These are phyloP conservation scores for Drosophila paranaensis DNA, from an alignment of 2,888 invertebrate genomes.

Conservation along the genomic window DNA sequence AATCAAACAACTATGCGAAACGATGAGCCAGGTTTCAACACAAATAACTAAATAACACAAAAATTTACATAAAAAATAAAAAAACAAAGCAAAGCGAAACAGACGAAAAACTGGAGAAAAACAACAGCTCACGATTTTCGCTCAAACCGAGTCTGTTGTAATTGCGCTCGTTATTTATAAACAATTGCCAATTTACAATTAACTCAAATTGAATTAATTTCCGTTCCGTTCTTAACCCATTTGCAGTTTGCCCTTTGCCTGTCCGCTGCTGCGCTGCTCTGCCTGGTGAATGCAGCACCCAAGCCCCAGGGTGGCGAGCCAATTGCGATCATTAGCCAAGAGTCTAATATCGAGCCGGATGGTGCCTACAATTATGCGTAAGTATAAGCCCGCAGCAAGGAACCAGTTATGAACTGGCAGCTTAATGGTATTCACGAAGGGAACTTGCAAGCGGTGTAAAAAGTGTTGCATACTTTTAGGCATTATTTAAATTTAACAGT, in stretches of 20 bases:
- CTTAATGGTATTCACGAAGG: not conserved
- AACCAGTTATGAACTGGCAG: constrained; percentile 8
- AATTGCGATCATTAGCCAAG: constrained; percentile 89
- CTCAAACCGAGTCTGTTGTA: constrained; percentile 18
- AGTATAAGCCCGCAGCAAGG: constrained; percentile 48
- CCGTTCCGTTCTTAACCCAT: constrained; percentile 58
- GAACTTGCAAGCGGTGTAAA: constrained; percentile 5
- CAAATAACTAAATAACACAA: constrained; percentile 30
- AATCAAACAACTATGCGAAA: constrained; percentile 56
- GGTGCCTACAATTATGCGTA: constrained; percentile 91
- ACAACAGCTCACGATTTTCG: constrained; percentile 43
- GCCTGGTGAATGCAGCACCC: constrained; percentile 86
- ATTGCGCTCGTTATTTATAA: constrained; percentile 52
- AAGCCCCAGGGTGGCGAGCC: constrained; percentile 87
- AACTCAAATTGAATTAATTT: constrained; percentile 51
- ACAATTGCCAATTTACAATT: constrained; percentile 52
- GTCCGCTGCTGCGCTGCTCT: constrained; percentile 74
- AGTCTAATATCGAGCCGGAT: constrained; percentile 89
- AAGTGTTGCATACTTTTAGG: constrained; percentile 46
- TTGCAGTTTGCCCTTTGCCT: constrained; percentile 80
- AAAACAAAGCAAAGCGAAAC: constrained; percentile 8
- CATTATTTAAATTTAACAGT: not conserved
- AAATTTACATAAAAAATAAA: constrained; percentile 28
- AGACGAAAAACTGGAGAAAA: constrained; percentile 22
- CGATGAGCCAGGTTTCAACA: constrained; percentile 51